These are phyloP conservation scores for Lucilia sericata DNA, from an alignment of 1,140 invertebrate genomes.

Conservation along the genomic window DNA sequence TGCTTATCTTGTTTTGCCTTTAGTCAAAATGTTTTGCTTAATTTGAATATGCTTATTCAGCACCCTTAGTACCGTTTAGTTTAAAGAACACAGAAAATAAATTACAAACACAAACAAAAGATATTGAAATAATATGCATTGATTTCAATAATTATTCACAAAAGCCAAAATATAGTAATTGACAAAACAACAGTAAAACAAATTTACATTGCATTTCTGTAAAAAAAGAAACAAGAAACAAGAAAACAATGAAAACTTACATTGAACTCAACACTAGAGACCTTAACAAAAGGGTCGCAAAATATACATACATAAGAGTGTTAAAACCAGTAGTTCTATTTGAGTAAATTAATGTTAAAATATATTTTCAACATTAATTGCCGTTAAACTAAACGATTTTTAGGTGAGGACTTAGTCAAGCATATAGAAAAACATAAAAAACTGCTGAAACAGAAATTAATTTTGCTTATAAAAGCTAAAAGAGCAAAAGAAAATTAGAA, in stretches of 20 bases:
- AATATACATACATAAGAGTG: not conserved
- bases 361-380: not conserved
- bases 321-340: slow-evolving; percentile 12
- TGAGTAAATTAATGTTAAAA: not conserved
- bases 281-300: not conserved
- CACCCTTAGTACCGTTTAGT: not conserved
- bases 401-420: slow-evolving; percentile 23
- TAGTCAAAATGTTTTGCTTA: not conserved
- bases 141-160: slow-evolving; percentile 18
- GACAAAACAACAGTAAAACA: slow-evolving; percentile 16
- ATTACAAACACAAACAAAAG: not conserved
- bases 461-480: not conserved
- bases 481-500: not conserved
- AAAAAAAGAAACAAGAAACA: not conserved
- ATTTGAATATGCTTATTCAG: slow-evolving; percentile 29
- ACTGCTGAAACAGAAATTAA: not conserved
- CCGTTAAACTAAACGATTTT: not conserved
- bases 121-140: not conserved
- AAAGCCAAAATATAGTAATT: not conserved
- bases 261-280: not conserved
- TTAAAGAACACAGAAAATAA: not conserved
- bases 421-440: not conserved
- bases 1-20: not conserved
- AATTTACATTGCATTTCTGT: slow-evolving; percentile 19
- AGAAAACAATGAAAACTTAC: not conserved